Percentiles rank a stretch among this genome's conserved stretches.
phyloP scores from a whole-genome alignment of 2,113 vertebrate genomes.

The Rhizomys pruinosus region DNA sequence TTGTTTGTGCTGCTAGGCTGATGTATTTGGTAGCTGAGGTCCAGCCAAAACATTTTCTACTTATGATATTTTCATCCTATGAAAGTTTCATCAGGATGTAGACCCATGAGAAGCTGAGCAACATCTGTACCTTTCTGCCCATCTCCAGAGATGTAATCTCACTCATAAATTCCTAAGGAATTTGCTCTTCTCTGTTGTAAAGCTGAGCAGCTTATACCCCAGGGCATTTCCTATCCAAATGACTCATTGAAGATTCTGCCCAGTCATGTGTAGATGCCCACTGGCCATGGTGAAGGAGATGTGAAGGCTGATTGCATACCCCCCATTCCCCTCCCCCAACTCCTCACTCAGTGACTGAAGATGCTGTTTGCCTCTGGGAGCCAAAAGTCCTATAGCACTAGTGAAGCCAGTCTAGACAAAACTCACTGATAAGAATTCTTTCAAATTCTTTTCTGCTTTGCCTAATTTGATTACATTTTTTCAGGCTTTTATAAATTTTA shows the following conservation, averaged over 20 bases:
- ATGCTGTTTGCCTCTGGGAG: neutral
- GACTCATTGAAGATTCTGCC: neutral
- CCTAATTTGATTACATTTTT: neutral
- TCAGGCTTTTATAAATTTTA: neutral
- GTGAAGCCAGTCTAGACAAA: neutral
- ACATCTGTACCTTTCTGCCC: no score
- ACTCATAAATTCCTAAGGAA: no score
- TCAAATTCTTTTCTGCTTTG: neutral
- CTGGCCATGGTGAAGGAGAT: neutral
- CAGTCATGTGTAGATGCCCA: no score
- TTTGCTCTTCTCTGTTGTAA: no score
- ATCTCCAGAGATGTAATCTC: no score
- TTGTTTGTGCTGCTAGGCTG: no score
- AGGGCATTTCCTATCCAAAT: neutral
- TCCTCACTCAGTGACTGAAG: neutral
- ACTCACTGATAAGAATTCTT: neutral
- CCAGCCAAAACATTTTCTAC: no score
- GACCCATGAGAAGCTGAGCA: no score
- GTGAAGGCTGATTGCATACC: no score
- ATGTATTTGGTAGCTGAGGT: neutral
- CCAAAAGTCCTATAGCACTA: neutral
- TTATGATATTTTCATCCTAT: no score
- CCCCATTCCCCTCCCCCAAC: neutral
- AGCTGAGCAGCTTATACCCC: neutral
- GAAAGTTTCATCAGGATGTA: no score